These are phyloP conservation scores for Athene noctua DNA, from an alignment of 2,113 vertebrate species.

Conservation along the genomic window DNA sequence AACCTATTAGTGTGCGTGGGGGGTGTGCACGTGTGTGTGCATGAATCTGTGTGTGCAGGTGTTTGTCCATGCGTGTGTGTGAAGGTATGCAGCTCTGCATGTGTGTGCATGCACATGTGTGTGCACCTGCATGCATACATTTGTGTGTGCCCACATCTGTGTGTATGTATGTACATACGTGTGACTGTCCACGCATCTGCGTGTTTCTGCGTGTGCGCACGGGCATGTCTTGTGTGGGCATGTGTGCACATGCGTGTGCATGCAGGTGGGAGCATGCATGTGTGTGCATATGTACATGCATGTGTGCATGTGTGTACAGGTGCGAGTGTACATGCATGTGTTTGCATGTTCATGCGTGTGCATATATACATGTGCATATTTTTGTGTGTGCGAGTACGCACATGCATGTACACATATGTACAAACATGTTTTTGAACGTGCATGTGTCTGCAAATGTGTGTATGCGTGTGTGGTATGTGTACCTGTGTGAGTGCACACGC, in stretches of 20 bases:
- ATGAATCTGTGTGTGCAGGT: too few species aligned
- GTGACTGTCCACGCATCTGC: too few species aligned
- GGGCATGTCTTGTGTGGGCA: too few species aligned
- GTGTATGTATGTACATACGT: not conserved
- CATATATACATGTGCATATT: not conserved
- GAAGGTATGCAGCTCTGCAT: not conserved
- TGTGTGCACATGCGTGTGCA: not conserved
- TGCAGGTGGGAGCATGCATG: not conserved
- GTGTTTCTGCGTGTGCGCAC: too few species aligned
- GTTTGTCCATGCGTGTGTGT: accelerated
- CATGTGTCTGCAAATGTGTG: not conserved
- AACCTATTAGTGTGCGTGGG: too few species aligned
- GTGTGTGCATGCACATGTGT: not conserved
- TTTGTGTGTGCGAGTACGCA: not conserved
- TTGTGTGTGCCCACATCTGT: too few species aligned
- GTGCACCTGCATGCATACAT: too few species aligned
- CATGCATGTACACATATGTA: not conserved
- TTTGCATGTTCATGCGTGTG: not conserved
- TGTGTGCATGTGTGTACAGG: not conserved
- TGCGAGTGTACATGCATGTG: not conserved
- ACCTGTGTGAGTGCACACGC: not conserved
- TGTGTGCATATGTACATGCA: not conserved
- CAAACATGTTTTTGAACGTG: not conserved
- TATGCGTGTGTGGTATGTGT: too few species aligned
- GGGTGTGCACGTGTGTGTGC: too few species aligned